phyloP scores from a whole-genome alignment of 2,888 invertebrate genomes.

The Ectobius pallidus region DNA sequence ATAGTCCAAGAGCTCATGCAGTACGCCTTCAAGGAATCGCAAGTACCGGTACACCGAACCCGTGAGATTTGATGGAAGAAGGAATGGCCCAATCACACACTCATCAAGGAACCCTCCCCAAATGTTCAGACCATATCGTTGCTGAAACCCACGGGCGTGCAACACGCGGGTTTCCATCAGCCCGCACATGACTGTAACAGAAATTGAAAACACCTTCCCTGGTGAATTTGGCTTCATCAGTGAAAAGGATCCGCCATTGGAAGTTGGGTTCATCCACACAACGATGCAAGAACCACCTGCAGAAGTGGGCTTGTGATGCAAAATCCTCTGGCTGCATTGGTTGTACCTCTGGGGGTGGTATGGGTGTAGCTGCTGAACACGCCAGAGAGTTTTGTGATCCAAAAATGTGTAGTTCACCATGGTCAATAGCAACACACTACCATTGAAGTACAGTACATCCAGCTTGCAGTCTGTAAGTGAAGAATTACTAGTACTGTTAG shows the following conservation, averaged over 20 bases:
- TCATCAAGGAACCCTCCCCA: background rate
- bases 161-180: too few relatives aligned
- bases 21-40: too few relatives aligned
- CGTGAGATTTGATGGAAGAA: background rate
- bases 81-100: background rate
- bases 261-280: constrained; percentile 6
- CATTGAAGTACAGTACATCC: background rate
- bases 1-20: too few relatives aligned
- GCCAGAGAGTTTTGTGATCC: background rate
- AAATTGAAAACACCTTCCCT: constrained; percentile 22
- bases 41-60: too few relatives aligned
- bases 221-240: constrained; percentile 18
- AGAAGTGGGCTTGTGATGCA: constrained; percentile 5
- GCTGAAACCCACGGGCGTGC: too few relatives aligned
- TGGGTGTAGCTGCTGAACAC: background rate
- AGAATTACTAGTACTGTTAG: too few relatives aligned
- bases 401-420: background rate
- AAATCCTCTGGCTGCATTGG: background rate
- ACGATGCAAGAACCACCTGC: constrained; percentile 20
- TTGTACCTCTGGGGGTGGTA: background rate
- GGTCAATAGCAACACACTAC: background rate
- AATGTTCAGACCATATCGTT: too few relatives aligned
- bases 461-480: too few relatives aligned
- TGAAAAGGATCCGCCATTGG: constrained; percentile 16
- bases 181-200: constrained; percentile 22